phyloP scores from a whole-genome alignment of 1,140 invertebrate species.

The Bacillus rossius region DNA sequence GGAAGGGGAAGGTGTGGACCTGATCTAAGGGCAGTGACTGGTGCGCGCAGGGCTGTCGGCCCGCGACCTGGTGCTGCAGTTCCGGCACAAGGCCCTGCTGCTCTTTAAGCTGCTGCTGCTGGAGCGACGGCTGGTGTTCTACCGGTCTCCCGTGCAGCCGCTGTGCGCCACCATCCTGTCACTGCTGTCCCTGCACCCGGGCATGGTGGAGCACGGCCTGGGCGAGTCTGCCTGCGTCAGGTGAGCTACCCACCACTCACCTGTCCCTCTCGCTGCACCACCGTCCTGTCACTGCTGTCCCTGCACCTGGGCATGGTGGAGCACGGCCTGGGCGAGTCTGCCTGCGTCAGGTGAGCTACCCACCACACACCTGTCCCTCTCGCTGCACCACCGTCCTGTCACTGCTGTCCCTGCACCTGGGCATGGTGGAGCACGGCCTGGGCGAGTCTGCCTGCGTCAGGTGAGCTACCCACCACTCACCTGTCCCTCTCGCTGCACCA shows the following conservation, averaged over 20 bases:
- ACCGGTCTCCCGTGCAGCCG: constrained; percentile 86
- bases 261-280: constrained; percentile 78
- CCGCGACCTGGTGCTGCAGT: constrained; percentile 73
- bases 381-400: constrained; percentile 86
- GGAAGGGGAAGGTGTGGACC: no score
- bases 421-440: constrained; percentile 83
- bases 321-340: constrained; percentile 76
- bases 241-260: constrained; percentile 67
- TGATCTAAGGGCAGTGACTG: no score
- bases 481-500: constrained; percentile 85
- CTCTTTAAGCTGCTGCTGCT: constrained; percentile 92
- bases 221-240: constrained; percentile 73
- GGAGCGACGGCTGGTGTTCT: constrained; percentile 88
- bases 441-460: constrained; percentile 73
- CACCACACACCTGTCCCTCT: constrained; percentile 83
- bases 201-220: constrained; percentile 83
- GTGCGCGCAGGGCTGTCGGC: constrained; percentile 63
- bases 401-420: constrained; percentile 85
- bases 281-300: constrained; percentile 86
- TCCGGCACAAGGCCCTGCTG: constrained; percentile 88
- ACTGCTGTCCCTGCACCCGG: constrained; percentile 85
- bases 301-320: constrained; percentile 87
- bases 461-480: constrained; percentile 76
- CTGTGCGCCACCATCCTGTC: constrained; percentile 84
- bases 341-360: constrained; percentile 65